Base-by-base conservation (phyloP, 1,140 invertebrate genomes). In the Nasonia vitripennis region DNA sequence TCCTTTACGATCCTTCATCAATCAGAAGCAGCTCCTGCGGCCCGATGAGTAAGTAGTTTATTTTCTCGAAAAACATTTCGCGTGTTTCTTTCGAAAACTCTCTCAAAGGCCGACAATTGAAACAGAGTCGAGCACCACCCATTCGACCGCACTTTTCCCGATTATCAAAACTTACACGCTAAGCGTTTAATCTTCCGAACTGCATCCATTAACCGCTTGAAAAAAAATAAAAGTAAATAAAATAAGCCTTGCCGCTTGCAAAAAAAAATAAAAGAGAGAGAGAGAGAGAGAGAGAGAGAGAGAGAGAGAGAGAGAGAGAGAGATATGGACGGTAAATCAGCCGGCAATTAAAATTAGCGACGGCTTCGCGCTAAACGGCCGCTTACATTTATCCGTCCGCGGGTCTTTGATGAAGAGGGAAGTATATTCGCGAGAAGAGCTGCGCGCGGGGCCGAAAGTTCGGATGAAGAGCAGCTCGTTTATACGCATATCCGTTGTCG, bases 331-430 rank as follows among this genome's bases (percentile, higher is more conserved):
- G 88, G 88, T 93, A 93, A 93, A 93, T 92, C 90, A 93, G 87
- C 78, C 71, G 83, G 88, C 90, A 92, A 93, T 93, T 93, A 93
- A 92, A 93, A 92, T 93, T 92, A 93, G 91, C 91, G 88, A 91
- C 83, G 88, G 89, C 87, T 93, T 93, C 92, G 86, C 89, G 90
- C 89, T 93, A 93, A 93, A 92, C 90, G 91, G 90, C 87, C 88
- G 90, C 91, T 92, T 93, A 91, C 92, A 92, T 93, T 91, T 92
- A 92, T 93, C 93, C 89, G 81, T 93, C 89, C 89, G 83, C 93
- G 87, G 87, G 84, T 90, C 92, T 93, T 93, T 93, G 93, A 93
- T 91, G 91, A 91, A 34, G 78, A 34, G 37, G 48, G 27, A 27
- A 71, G 73, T 17, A 88, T 86, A 89, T 91, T 92, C 91, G 87